Evolutionary conservation across 2,797 vertebrate genomes (phyloP).

Genomic region (Diglossa cyanea): DNA sequence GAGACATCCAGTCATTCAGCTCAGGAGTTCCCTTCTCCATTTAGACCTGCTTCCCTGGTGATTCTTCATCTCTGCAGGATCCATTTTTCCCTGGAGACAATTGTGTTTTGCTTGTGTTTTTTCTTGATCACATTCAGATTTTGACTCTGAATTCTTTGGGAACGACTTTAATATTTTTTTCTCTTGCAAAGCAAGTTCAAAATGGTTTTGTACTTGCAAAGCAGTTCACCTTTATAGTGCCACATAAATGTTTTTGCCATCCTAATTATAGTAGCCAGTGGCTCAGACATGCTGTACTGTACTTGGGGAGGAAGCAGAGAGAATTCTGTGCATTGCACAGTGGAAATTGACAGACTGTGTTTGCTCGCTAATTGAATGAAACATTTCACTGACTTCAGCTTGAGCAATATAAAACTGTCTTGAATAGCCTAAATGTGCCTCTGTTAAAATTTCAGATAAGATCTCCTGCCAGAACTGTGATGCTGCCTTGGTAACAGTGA

Average conservation of each 20-base stretch:
- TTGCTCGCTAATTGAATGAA: constrained; percentile 49
- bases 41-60: not conserved
- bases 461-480: constrained; percentile 9
- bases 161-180: not conserved
- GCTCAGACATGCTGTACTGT: constrained; percentile 18
- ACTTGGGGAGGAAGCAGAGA: not conserved
- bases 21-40: not conserved
- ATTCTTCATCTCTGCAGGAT: not conserved
- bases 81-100: not conserved
- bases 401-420: constrained; percentile 21
- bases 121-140: not conserved
- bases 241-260: not conserved
- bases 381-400: constrained; percentile 22
- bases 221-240: not conserved
- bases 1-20: not conserved
- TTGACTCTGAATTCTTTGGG: not conserved
- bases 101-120: not conserved
- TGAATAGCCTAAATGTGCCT: constrained; percentile 1
- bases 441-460: constrained; percentile 16
- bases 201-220: not conserved
- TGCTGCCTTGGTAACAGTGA: not conserved
- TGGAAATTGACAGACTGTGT: constrained; percentile 26
- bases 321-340: constrained; percentile 24
- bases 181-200: not conserved
- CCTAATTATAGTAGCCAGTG: constrained; percentile 11